Conservation (phyloP, 2,888 invertebrate species). For the Apamea monoglypha region DNA sequence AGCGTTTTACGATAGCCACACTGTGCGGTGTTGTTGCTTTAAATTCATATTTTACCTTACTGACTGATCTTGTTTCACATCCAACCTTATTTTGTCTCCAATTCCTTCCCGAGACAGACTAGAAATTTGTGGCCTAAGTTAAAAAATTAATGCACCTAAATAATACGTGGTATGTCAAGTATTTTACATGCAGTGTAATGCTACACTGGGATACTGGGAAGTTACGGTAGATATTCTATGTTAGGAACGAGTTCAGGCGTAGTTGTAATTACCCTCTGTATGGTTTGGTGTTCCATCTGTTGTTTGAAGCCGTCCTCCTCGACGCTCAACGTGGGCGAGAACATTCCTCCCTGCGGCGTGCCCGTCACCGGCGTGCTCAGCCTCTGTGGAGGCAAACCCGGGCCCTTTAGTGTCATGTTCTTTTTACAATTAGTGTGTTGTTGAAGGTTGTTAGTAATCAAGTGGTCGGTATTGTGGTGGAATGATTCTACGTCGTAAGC, state of each 20-base stretch:
- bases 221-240: slow-evolving; percentile 57
- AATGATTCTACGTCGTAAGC: slow-evolving; percentile 47
- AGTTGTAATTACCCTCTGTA: slow-evolving; percentile 86
- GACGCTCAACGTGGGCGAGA: slow-evolving; percentile 85
- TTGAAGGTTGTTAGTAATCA: slow-evolving; percentile 8
- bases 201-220: slow-evolving; percentile 67
- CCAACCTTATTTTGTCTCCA: slow-evolving; percentile 89
- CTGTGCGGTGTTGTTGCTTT: slow-evolving; percentile 80
- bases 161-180: slow-evolving; percentile 75
- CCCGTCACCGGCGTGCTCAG: slow-evolving; percentile 87
- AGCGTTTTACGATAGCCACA: slow-evolving; percentile 81
- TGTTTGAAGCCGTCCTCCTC: slow-evolving; percentile 88
- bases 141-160: slow-evolving; percentile 80
- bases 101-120: slow-evolving; percentile 89
- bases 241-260: slow-evolving; percentile 50
- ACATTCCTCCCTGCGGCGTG: slow-evolving; percentile 86
- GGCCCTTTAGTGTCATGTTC: slow-evolving; percentile 37
- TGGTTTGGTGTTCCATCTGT: slow-evolving; percentile 87
- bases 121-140: slow-evolving; percentile 87
- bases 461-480: slow-evolving; percentile 63
- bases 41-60: slow-evolving; percentile 85
- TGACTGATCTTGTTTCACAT: slow-evolving; percentile 88
- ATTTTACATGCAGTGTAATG: slow-evolving; percentile 76
- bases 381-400: slow-evolving; percentile 78
- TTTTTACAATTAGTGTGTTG: neutral